These are phyloP conservation scores for Trisateles emortualis DNA, from an alignment of 2,888 invertebrate species.

Conservation along the genomic window DNA sequence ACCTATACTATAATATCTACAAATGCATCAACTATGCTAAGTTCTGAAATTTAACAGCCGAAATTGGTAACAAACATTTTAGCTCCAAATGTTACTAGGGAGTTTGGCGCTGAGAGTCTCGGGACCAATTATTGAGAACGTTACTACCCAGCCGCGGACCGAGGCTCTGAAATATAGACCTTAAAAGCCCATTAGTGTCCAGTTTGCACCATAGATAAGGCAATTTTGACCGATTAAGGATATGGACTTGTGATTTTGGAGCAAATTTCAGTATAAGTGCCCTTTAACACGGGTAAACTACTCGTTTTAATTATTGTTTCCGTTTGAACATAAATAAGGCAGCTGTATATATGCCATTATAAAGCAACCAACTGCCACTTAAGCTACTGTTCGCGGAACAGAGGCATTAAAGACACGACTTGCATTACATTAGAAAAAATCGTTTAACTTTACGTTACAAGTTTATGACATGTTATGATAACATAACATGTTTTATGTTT, in stretches of 20 bases:
- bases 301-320: conserved; percentile 21
- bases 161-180: conserved; percentile 77
- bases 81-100: conserved; percentile 50
- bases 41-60: conserved; percentile 51
- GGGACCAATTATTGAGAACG: conserved; percentile 73
- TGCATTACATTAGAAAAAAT: conserved; percentile 3
- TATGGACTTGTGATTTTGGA: conserved; percentile 62
- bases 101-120: conserved; percentile 54
- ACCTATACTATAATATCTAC: conserved; percentile 15
- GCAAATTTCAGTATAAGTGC: conserved; percentile 38
- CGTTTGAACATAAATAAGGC: conserved; percentile 9
- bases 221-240: conserved; percentile 71
- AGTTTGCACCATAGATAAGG: conserved; percentile 70
- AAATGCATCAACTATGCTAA: conserved; percentile 31
- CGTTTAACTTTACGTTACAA: neutral
- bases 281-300: conserved; percentile 30
- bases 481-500: neutral
- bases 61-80: conserved; percentile 51
- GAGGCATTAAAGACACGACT: neutral
- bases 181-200: conserved; percentile 77
- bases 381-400: neutral
- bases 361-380: neutral
- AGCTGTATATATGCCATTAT: neutral
- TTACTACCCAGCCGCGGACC: conserved; percentile 44
- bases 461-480: conserved; percentile 2